Percentiles rank a stretch among this genome's conserved stretches.
These are phyloP conservation scores for Venturia canescens DNA, from an alignment of 1,140 invertebrate species.

Conservation along the genomic window DNA sequence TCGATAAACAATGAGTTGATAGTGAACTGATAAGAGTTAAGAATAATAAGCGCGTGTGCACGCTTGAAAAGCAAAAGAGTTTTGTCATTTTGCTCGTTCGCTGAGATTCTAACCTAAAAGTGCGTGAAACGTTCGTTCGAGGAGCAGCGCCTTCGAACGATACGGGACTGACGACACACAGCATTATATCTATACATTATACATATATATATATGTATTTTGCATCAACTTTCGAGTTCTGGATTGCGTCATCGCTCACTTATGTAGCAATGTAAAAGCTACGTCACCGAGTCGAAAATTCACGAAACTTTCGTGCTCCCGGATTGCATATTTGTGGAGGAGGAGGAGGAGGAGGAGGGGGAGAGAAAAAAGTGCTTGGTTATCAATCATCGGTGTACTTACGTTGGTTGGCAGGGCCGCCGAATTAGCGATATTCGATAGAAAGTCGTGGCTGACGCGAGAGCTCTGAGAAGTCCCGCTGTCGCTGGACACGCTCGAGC, in stretches of 20 bases:
- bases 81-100: no score
- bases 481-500: constrained; percentile 73
- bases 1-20: no score
- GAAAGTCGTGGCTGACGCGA: constrained; percentile 74
- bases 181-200: background rate
- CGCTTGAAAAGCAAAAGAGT: no score
- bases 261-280: constrained; percentile 6
- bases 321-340: background rate
- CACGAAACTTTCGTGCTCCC: background rate
- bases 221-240: constrained; percentile 15
- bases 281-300: background rate
- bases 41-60: no score
- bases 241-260: background rate
- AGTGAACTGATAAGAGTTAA: no score
- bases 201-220: background rate
- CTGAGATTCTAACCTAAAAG: no score
- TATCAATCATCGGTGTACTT: constrained; percentile 55
- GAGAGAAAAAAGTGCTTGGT: background rate
- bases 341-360: background rate
- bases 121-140: no score
- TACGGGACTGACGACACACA: background rate
- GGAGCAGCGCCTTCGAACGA: no score
- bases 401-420: constrained; percentile 66
- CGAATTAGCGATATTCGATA: constrained; percentile 67
- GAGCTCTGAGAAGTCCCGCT: constrained; percentile 73